These are phyloP conservation scores for Lucilia cuprina DNA, from an alignment of 1,140 invertebrate species.

Conservation along the genomic window DNA sequence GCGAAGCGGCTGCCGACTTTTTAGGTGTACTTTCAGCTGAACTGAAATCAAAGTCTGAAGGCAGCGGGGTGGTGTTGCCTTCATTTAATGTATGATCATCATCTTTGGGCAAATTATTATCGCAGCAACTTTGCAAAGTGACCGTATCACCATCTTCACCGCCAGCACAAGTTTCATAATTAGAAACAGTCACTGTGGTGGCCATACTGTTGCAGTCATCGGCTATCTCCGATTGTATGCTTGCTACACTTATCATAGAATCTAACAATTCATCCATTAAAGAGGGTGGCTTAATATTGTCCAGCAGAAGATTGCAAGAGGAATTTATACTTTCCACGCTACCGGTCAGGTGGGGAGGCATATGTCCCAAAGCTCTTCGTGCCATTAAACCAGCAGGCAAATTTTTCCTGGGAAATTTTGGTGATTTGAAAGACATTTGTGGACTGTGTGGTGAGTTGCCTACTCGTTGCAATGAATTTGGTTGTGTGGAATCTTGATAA, in stretches of 20 bases:
- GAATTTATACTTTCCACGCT: slow-evolving; percentile 65
- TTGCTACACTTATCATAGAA: slow-evolving; percentile 84
- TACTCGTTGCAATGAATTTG: slow-evolving; percentile 46
- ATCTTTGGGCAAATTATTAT: slow-evolving; percentile 50
- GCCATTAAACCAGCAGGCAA: slow-evolving; percentile 74
- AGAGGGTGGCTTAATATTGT: slow-evolving; percentile 83
- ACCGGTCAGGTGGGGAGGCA: slow-evolving; percentile 48
- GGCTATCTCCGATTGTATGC: slow-evolving; percentile 79
- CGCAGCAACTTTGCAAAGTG: slow-evolving; percentile 58
- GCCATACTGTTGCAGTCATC: slow-evolving; percentile 63
- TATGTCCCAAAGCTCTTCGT: slow-evolving; percentile 69
- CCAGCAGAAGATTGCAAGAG: slow-evolving; percentile 68
- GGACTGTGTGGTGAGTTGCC: slow-evolving; percentile 46
- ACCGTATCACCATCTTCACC: slow-evolving; percentile 67
- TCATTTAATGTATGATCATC: slow-evolving; percentile 60
- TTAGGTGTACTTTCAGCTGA: slow-evolving; percentile 78
- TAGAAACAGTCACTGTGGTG: slow-evolving; percentile 57
- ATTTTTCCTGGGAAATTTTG: slow-evolving; percentile 69
- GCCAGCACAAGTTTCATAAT: slow-evolving; percentile 58
- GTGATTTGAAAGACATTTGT: slow-evolving; percentile 55
- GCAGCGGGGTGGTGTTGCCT: slow-evolving; percentile 62
- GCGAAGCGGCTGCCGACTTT: slow-evolving; percentile 58
- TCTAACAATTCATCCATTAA: slow-evolving; percentile 80
- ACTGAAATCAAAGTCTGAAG: slow-evolving; percentile 66
- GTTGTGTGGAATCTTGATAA: slow-evolving; percentile 46